Evolutionary conservation across 2,888 invertebrate genomes (phyloP).

Genomic region (Hesperia comma): DNA sequence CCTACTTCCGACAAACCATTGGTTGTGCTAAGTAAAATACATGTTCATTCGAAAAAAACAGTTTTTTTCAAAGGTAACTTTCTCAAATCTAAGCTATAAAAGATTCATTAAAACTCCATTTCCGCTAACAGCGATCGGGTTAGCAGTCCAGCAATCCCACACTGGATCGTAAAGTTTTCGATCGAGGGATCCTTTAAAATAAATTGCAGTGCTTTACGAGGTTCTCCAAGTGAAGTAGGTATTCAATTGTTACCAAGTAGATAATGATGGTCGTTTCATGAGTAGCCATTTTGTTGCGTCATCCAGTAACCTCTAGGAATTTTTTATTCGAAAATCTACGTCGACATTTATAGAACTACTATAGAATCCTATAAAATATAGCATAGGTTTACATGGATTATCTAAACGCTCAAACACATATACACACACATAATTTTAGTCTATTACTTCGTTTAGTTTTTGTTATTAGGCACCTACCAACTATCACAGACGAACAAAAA

Average conservation of each 20-base stretch:
- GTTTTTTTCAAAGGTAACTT: neutral
- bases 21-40: too few relatives aligned
- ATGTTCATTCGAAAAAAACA: neutral
- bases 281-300: neutral
- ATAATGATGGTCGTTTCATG: slow-evolving; percentile 9
- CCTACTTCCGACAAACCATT: too few relatives aligned
- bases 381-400: too few relatives aligned
- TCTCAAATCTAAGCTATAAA: slow-evolving; percentile 15
- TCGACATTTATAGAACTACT: neutral
- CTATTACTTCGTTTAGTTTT: too few relatives aligned
- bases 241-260: slow-evolving; percentile 19
- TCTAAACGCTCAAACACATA: too few relatives aligned
- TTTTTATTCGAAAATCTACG: too few relatives aligned
- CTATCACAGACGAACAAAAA: too few relatives aligned
- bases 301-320: too few relatives aligned
- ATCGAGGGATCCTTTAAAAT: slow-evolving; percentile 23
- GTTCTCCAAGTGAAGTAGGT: slow-evolving; percentile 10
- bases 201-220: slow-evolving; percentile 20
- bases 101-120: slow-evolving; percentile 12
- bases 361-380: too few relatives aligned
- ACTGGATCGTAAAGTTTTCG: slow-evolving; percentile 22
- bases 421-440: too few relatives aligned
- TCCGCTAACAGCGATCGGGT: slow-evolving; percentile 21
- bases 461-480: too few relatives aligned
- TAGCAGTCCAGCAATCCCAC: slow-evolving; percentile 18